A percentile compares a stretch with the other conserved stretches of the same genome.
Evolutionary conservation across 2,888 invertebrate species (phyloP).

Genomic region (Eupsilia transversa): DNA sequence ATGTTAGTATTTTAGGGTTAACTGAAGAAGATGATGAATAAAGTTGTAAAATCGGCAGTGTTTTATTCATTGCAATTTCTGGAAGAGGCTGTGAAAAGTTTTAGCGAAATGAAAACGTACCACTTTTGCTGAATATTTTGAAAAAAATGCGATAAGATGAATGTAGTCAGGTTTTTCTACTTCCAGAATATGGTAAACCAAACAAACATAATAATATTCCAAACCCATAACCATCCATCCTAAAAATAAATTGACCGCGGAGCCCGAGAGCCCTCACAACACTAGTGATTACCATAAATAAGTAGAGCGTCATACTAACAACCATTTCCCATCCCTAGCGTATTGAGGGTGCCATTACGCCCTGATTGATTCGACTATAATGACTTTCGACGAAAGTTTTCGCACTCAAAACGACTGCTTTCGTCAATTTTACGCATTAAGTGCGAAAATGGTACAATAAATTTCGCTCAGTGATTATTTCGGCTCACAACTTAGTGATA

Average conservation of each 20-base stretch:
- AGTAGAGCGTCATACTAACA: constrained; percentile 73
- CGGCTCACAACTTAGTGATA: constrained; percentile 79
- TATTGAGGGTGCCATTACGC: constrained; percentile 76
- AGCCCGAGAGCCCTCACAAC: constrained; percentile 59
- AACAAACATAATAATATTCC: constrained; percentile 38
- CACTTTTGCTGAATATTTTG: background rate
- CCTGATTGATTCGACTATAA: constrained; percentile 88
- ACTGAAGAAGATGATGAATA: background rate
- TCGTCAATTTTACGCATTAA: constrained; percentile 84
- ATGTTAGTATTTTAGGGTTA: constrained; percentile 3
- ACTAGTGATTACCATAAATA: constrained; percentile 82
- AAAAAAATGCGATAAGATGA: background rate
- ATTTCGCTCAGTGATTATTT: constrained; percentile 82
- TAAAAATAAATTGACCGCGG: constrained; percentile 67
- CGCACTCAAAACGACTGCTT: constrained; percentile 79
- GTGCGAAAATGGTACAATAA: constrained; percentile 81
- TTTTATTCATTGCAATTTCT: background rate
- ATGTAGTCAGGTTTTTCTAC: background rate
- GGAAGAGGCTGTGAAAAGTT: background rate
- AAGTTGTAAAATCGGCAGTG: background rate
- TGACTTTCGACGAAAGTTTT: constrained; percentile 83
- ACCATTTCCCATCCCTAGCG: constrained; percentile 73
- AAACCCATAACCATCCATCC: constrained; percentile 57
- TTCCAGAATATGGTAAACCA: constrained; percentile 10
- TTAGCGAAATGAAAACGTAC: background rate